phyloP scores from a whole-genome alignment of 2,797 vertebrate genomes.

The Mallotus villosus region DNA sequence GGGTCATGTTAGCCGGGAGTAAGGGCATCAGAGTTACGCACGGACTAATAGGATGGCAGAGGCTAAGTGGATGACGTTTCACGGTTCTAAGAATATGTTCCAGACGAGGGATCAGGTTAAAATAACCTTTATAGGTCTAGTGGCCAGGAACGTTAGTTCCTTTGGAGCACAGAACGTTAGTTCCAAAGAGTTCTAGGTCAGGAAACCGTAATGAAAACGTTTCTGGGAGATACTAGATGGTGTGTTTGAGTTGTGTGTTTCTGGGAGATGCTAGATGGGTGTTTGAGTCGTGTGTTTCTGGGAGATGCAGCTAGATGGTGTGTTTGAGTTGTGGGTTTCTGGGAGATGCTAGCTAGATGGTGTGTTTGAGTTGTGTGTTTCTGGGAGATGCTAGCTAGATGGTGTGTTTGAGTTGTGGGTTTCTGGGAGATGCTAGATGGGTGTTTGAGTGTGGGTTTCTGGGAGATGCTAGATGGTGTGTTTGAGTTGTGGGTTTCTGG shows the following conservation, averaged over 20 bases:
- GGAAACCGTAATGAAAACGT: slow-evolving; percentile 20
- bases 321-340: too few species aligned
- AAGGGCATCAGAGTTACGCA: slow-evolving; percentile 26
- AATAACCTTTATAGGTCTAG: slow-evolving; percentile 58
- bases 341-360: too few species aligned
- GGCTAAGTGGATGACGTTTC: slow-evolving; percentile 74
- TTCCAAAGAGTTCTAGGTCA: slow-evolving; percentile 25
- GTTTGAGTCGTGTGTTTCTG: background rate
- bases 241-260: too few species aligned
- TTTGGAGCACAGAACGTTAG: background rate
- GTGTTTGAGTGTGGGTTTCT: background rate
- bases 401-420: too few species aligned
- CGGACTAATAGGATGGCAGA: slow-evolving; percentile 74
- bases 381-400: too few species aligned
- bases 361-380: background rate
- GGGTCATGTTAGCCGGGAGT: too few species aligned
- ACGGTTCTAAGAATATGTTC: slow-evolving; percentile 63
- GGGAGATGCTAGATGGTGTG: too few species aligned
- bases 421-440: too few species aligned
- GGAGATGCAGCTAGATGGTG: too few species aligned
- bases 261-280: too few species aligned
- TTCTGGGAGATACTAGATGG: background rate
- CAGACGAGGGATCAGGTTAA: slow-evolving; percentile 72
- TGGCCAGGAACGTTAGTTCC: slow-evolving; percentile 33
- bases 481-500: too few species aligned